These are phyloP conservation scores for Buceros bicornis DNA, from an alignment of 2,797 vertebrate genomes.

Conservation along the genomic window DNA sequence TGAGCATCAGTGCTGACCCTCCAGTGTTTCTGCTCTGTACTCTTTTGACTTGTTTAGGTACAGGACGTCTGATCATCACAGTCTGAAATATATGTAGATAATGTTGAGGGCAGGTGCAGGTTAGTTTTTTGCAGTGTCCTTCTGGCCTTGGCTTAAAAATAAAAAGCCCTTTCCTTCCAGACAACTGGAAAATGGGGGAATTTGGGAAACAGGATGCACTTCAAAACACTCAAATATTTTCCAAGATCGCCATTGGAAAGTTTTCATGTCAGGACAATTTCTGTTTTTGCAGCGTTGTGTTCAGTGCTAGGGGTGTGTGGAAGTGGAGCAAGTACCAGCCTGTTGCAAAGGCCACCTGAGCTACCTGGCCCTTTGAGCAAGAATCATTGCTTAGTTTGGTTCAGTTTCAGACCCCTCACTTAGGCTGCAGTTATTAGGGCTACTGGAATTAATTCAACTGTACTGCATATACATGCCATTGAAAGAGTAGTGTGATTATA, in stretches of 20 bases:
- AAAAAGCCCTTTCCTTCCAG: neutral
- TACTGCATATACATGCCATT: neutral
- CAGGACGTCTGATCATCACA: neutral
- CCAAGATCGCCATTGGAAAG: neutral
- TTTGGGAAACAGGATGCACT: neutral
- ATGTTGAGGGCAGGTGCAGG: neutral
- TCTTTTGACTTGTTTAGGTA: neutral
- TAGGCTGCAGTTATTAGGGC: neutral
- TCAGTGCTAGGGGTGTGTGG: neutral
- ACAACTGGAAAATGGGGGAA: neutral
- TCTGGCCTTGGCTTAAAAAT: neutral
- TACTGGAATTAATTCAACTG: neutral
- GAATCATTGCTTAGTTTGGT: neutral
- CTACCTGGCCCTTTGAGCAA: neutral
- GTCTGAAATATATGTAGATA: neutral
- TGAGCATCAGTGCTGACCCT: neutral
- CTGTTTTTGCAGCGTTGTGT: fast-evolving
- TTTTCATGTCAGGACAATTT: neutral
- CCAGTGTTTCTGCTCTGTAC: neutral
- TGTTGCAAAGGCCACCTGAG: neutral
- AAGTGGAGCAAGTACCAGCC: neutral
- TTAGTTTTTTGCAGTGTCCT: neutral
- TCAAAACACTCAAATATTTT: neutral
- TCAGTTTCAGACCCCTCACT: neutral
- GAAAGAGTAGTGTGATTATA: neutral